phyloP scores from a whole-genome alignment of 2,888 invertebrate species.

The Ormia ochracea region DNA sequence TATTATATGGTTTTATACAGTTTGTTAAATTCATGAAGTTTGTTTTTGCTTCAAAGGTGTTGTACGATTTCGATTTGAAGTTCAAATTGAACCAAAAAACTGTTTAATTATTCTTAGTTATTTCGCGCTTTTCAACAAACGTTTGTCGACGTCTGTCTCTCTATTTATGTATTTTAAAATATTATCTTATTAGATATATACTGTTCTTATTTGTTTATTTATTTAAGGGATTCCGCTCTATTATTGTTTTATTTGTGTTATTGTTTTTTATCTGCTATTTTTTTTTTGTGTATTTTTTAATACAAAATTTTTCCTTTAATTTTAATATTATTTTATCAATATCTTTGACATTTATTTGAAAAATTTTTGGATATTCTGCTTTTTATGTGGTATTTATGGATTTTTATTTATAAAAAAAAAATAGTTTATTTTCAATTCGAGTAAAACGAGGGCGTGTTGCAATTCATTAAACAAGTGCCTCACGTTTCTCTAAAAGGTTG shows the following conservation, averaged over 20 bases:
- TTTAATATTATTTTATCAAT: conserved; percentile 60
- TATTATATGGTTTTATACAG: conserved; percentile 67
- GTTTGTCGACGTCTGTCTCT: background rate
- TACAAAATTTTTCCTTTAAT: conserved; percentile 61
- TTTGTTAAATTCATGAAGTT: conserved; percentile 76
- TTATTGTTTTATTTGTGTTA: conserved; percentile 27
- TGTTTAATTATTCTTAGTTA: background rate
- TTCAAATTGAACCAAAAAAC: conserved; percentile 41
- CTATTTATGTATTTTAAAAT: too few relatives aligned
- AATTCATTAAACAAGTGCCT: conserved; percentile 74
- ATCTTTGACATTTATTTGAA: conserved; percentile 57
- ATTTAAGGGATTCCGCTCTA: conserved; percentile 11
- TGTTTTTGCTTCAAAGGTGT: conserved; percentile 65
- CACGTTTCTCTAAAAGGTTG: conserved; percentile 98
- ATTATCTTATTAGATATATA: background rate
- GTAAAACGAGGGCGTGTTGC: conserved; percentile 45
- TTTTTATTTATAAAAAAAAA: conserved; percentile 51
- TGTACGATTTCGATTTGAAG: conserved; percentile 39
- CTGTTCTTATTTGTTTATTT: conserved; percentile 3
- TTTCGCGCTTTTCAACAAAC: background rate
- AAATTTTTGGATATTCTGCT: conserved; percentile 21
- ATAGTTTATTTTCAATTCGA: conserved; percentile 46
- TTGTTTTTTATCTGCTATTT: conserved; percentile 43
- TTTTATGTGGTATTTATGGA: conserved; percentile 59
- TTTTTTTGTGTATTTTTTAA: conserved; percentile 51